Conservation (phyloP, 2,888 invertebrate species). For the Himalopsyche kuldschensis region DNA sequence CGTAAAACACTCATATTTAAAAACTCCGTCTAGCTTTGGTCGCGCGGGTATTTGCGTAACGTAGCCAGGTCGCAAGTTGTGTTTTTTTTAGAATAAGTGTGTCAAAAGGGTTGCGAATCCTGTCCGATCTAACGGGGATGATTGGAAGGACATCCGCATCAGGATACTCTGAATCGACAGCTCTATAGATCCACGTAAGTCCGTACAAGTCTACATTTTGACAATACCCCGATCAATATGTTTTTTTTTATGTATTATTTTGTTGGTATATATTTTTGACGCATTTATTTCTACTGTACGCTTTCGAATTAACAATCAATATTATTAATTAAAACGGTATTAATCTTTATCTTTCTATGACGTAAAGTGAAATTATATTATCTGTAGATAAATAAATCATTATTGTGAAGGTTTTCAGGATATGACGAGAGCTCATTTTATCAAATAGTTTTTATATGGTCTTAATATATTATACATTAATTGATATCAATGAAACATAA, state of each 20-base stretch:
- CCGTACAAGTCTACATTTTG: not conserved
- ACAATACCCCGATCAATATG: not conserved
- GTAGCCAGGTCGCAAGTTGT: not conserved
- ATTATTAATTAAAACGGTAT: not conserved
- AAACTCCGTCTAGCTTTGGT: not conserved
- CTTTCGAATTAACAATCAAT: too few species aligned
- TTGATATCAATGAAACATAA: too few species aligned
- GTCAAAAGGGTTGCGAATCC: not conserved
- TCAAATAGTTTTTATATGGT: too few species aligned
- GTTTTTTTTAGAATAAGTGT: slow-evolving; percentile 1
- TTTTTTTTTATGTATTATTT: not conserved
- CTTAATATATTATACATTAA: too few species aligned
- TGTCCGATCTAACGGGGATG: not conserved
- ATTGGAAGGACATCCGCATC: not conserved
- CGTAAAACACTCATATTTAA: not conserved
- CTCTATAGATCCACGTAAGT: not conserved
- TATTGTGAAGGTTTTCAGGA: too few species aligned
- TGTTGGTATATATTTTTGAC: not conserved
- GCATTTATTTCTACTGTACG: not conserved
- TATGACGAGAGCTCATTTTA: too few species aligned
- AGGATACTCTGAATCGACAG: not conserved
- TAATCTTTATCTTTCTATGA: not conserved
- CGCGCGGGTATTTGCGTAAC: not conserved
- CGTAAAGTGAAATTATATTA: too few species aligned
- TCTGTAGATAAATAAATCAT: too few species aligned